Base-by-base conservation (phyloP, 2,888 invertebrate genomes). In the Andrena camellia region DNA sequence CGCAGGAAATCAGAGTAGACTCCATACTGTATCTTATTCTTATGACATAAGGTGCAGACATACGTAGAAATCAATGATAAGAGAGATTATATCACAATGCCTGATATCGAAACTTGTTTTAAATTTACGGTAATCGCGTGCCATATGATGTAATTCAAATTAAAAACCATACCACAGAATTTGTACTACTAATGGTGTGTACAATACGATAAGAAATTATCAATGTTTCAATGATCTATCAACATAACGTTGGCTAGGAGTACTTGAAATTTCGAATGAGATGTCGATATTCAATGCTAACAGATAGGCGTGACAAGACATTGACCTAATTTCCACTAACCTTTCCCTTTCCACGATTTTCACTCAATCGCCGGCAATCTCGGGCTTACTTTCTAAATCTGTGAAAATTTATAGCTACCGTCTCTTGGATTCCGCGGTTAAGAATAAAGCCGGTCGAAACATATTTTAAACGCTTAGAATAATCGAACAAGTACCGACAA, bases 301-400 rank as follows among this genome's bases (percentile, higher is more conserved):
- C 8, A 29, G 31, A 50, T 54, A 48, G 33, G 54, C 23, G 59
- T 50, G 31, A 62, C 20, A 13, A 52, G 42, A 62, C 48, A n/a
- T 2, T 82, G 69, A 79, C 74, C 64, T 31, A 80, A 69, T 80
- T 75, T 35, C 50, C 26, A 10, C 35, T 62, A 70, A 66, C 33
- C 23, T 50, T 69, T 66, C 29, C 26, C 23, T 20, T 20, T 10
- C 35, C 50, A 20, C 1, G 23, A 29, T 48, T 33, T 48, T 63
- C 29, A 33, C 17, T 33, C 54, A n/a, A 42, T n/a, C 42, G 42
- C 2, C 17, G 17, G 2, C 31, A 33, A 57, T 20, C 1, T 31
- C 10, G n/a, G 5, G 31, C 4, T 60, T 35, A 31, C 50, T 35
- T 1, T n/a, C 31, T 2, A 8, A 59, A 52, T 66, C 33, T 5